phyloP scores from a whole-genome alignment of 2,888 invertebrate genomes.

The Tenthredo livida region DNA sequence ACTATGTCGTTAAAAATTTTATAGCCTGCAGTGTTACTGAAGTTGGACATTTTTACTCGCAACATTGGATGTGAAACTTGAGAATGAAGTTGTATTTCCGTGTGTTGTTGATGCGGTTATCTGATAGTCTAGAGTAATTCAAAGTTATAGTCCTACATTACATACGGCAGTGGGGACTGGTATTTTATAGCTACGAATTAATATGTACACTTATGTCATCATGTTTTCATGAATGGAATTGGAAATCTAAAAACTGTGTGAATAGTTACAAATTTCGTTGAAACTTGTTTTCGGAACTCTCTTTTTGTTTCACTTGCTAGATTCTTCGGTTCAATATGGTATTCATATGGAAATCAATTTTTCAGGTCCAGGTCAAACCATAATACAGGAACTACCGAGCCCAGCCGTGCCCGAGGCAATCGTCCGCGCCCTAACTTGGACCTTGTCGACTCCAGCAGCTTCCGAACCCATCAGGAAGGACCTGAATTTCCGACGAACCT shows the following conservation, averaged over 20 bases:
- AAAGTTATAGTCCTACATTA: not conserved
- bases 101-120: not conserved
- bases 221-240: not conserved
- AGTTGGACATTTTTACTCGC: not conserved
- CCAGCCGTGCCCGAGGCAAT: constrained; percentile 71
- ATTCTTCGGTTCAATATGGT: not conserved
- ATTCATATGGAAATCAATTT: not conserved
- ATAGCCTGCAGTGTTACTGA: not conserved
- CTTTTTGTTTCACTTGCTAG: not conserved
- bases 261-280: not conserved
- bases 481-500: constrained; percentile 81
- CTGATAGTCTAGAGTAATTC: not conserved
- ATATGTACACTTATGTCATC: not conserved
- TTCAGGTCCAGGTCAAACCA: constrained; percentile 75
- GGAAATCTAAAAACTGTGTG: too few species aligned
- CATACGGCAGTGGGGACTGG: not conserved
- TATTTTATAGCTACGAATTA: not conserved
- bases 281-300: not conserved
- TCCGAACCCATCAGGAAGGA: constrained; percentile 84
- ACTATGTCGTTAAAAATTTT: not conserved
- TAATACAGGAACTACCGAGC: constrained; percentile 74
- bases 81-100: constrained; percentile 10
- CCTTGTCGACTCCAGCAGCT: constrained; percentile 90
- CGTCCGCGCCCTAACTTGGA: constrained; percentile 86
- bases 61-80: constrained; percentile 8